Evolutionary conservation across 2,113 vertebrate species (phyloP).

Genomic region (Vidua chalybeata): DNA sequence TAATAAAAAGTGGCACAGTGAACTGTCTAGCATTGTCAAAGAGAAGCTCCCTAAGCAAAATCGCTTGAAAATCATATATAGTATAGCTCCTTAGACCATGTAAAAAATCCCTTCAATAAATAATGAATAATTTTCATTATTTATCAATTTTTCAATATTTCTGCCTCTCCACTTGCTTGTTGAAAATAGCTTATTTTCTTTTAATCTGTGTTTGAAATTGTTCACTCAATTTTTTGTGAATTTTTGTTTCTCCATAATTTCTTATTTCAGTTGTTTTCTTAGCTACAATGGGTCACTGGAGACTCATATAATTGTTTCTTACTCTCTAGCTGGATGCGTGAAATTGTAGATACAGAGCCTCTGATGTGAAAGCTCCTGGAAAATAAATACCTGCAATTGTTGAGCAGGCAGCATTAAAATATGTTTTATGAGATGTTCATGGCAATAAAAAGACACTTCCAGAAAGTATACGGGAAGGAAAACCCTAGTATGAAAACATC

Average conservation of each 20-base stretch:
- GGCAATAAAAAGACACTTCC: conserved; percentile 50
- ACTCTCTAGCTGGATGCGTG: conserved; percentile 23
- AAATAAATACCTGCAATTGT: conserved; percentile 62
- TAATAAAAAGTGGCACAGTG: background rate
- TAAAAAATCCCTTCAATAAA: background rate
- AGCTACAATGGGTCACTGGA: background rate
- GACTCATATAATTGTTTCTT: conserved; percentile 40
- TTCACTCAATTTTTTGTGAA: background rate
- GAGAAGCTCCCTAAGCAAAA: background rate
- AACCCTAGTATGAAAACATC: background rate
- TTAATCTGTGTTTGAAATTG: background rate
- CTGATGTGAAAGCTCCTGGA: conserved; percentile 26
- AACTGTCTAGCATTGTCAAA: background rate
- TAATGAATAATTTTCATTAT: background rate
- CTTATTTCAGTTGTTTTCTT: conserved; percentile 22
- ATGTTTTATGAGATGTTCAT: conserved; percentile 50
- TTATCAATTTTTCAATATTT: background rate
- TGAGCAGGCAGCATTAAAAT: conserved; percentile 31
- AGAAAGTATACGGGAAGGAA: conserved; percentile 6
- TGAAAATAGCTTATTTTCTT: background rate
- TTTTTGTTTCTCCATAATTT: conserved; percentile 22
- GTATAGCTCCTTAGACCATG: background rate
- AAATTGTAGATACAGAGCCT: conserved; percentile 48
- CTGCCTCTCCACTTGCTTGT: background rate
- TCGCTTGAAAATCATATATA: background rate